A percentile compares a stretch with the other conserved stretches of the same genome.
Evolutionary conservation across 2,888 invertebrate genomes (phyloP).

Genomic region (Phengaris alcon): DNA sequence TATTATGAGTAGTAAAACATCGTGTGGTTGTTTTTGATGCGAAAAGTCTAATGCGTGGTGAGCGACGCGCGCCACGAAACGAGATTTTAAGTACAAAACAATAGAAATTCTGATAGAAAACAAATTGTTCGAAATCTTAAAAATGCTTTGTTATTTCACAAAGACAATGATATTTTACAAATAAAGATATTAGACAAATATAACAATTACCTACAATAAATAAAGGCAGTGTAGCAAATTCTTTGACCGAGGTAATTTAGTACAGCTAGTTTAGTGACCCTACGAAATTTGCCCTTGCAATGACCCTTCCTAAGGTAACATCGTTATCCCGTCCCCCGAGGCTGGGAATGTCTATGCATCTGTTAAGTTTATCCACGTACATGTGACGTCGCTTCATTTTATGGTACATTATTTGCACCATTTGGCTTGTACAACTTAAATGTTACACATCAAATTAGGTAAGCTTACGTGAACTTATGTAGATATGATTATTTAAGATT

Average conservation of each 20-base stretch:
- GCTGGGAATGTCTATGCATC: slow-evolving; percentile 67
- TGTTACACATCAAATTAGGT: not conserved
- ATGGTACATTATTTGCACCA: slow-evolving; percentile 15
- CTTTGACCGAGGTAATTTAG: slow-evolving; percentile 61
- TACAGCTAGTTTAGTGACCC: slow-evolving; percentile 63
- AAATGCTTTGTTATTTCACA: not conserved
- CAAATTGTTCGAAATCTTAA: not conserved
- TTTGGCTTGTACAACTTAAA: slow-evolving; percentile 13
- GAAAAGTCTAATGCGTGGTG: not conserved
- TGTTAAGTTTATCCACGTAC: slow-evolving; percentile 55
- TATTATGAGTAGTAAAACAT: not conserved
- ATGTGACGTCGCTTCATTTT: slow-evolving; percentile 18
- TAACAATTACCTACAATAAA: slow-evolving; percentile 55
- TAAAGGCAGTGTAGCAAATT: slow-evolving; percentile 58
- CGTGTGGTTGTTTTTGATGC: not conserved
- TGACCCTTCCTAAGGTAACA: slow-evolving; percentile 70
- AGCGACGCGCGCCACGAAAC: too few species aligned
- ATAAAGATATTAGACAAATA: too few species aligned
- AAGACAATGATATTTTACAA: too few species aligned
- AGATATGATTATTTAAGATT: not conserved
- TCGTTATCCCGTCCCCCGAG: slow-evolving; percentile 72
- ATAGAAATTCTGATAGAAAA: not conserved
- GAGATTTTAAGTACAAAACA: too few species aligned
- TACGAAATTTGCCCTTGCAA: slow-evolving; percentile 65
- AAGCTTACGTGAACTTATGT: not conserved